phyloP scores from a whole-genome alignment of 2,888 invertebrate genomes.

The Gastracanthus pulcherrimus region DNA sequence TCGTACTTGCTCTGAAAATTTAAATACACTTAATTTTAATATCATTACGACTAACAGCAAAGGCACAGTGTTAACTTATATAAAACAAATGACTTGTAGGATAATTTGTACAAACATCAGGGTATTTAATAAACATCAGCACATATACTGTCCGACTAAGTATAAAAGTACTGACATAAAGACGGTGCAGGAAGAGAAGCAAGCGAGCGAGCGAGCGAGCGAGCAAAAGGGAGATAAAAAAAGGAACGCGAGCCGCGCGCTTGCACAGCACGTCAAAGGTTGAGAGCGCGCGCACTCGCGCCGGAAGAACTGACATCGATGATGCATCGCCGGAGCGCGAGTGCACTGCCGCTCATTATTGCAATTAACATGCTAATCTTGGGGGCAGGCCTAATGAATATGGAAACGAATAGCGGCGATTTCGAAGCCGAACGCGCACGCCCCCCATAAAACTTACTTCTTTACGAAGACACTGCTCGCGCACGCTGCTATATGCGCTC shows the following conservation, averaged over 20 bases:
- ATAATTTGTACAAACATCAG: neutral
- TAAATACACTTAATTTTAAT: too few species aligned
- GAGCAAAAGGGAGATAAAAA: neutral
- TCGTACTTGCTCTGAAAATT: too few species aligned
- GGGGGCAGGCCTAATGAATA: neutral
- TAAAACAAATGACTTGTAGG: too few species aligned
- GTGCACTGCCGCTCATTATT: conserved; percentile 65
- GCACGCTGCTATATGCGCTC: too few species aligned
- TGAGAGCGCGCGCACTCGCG: neutral
- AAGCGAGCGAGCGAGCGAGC: too few species aligned
- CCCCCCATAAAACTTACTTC: neutral
- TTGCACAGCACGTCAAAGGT: neutral
- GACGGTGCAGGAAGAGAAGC: neutral
- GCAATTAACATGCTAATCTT: conserved; percentile 70
- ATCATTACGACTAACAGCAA: neutral
- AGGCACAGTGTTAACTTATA: too few species aligned
- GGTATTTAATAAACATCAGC: too few species aligned
- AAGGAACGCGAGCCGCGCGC: too few species aligned
- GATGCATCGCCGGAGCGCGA: conserved; percentile 56
- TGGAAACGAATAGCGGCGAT: neutral
- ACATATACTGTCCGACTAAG: too few species aligned
- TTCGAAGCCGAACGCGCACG: too few species aligned
- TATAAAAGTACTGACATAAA: neutral
- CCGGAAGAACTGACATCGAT: conserved; percentile 58
- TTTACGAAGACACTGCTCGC: neutral